Evolutionary conservation across 1,140 invertebrate genomes (phyloP).

Genomic region (Leptestheria dahalacensis): DNA sequence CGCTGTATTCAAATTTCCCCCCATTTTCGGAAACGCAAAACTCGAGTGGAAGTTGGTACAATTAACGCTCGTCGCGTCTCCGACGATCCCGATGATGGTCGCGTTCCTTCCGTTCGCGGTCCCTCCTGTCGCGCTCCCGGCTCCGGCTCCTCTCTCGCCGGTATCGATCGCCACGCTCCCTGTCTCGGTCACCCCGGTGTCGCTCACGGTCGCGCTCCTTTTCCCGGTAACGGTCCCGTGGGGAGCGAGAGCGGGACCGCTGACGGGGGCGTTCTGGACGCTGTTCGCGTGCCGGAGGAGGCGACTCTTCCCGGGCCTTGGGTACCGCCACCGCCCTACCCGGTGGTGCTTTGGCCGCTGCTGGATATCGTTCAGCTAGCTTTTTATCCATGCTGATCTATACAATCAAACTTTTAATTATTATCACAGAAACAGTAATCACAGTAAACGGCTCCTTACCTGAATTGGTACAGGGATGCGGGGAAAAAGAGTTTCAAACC

Average conservation of each 20-base stretch:
- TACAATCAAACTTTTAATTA: neutral
- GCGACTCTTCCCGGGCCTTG: slow-evolving; percentile 14
- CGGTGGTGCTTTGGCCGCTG: neutral
- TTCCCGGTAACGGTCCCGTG: slow-evolving; percentile 20
- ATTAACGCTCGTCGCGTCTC: neutral
- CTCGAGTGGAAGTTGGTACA: neutral
- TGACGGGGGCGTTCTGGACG: neutral
- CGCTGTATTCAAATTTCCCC: no score
- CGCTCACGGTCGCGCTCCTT: slow-evolving; percentile 19
- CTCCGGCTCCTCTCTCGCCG: slow-evolving; percentile 13
- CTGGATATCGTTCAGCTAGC: neutral
- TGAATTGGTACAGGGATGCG: slow-evolving; percentile 98
- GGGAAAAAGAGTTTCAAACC: slow-evolving; percentile 96
- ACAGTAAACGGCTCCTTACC: slow-evolving; percentile 30
- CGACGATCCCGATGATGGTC: neutral
- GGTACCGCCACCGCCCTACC: no score
- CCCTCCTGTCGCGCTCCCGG: slow-evolving; percentile 23
- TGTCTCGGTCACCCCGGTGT: neutral
- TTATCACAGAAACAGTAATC: neutral
- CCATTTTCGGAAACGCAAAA: no score
- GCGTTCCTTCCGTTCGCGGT: slow-evolving; percentile 22
- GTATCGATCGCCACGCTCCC: slow-evolving; percentile 7
- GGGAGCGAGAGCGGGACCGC: slow-evolving; percentile 1
- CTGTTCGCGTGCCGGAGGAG: slow-evolving; percentile 9
- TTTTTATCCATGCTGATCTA: neutral